Conservation (phyloP, 2,113 vertebrate species). For the Bungarus multicinctus region DNA sequence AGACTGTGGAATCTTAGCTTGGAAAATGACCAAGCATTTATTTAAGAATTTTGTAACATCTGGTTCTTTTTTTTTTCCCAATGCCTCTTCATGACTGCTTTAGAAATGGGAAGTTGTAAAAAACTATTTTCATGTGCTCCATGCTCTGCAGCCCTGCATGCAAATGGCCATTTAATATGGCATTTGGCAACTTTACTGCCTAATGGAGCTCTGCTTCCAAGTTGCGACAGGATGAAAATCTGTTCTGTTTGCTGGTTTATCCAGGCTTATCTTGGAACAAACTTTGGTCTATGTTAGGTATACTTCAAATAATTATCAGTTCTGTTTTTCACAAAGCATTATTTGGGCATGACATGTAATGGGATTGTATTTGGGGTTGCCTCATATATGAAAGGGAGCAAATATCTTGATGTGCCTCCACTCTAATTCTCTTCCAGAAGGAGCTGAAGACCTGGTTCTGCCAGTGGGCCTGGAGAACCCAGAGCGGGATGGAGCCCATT, state of each 20-base stretch:
- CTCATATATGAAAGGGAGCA: constrained; percentile 22
- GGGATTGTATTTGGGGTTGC: constrained; percentile 10
- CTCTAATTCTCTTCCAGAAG: no score
- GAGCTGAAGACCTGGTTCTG: no score
- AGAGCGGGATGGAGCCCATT: no score
- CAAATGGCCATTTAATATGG: constrained; percentile 33
- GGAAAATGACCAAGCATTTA: constrained; percentile 59
- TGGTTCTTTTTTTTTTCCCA: constrained; percentile 49
- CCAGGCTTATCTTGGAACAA: constrained; percentile 12
- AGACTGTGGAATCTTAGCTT: constrained; percentile 49
- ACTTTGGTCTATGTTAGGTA: constrained; percentile 17
- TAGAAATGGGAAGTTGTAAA: constrained; percentile 55
- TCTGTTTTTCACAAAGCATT: constrained; percentile 16
- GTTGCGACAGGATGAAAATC: constrained; percentile 26
- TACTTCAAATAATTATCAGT: constrained; percentile 26
- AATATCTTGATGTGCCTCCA: not conserved
- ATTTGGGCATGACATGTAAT: not conserved
- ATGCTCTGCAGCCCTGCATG: constrained; percentile 41
- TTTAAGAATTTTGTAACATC: constrained; percentile 58
- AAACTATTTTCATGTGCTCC: constrained; percentile 50
- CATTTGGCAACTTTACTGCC: constrained; percentile 38
- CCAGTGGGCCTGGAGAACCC: no score
- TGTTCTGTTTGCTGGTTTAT: constrained; percentile 9
- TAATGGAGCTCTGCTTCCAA: constrained; percentile 32
- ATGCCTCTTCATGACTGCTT: constrained; percentile 35